A percentile compares a stretch with the other conserved stretches of the same genome.
phyloP scores from a whole-genome alignment of 2,113 vertebrate genomes.

The Emydocephalus ijimae region DNA sequence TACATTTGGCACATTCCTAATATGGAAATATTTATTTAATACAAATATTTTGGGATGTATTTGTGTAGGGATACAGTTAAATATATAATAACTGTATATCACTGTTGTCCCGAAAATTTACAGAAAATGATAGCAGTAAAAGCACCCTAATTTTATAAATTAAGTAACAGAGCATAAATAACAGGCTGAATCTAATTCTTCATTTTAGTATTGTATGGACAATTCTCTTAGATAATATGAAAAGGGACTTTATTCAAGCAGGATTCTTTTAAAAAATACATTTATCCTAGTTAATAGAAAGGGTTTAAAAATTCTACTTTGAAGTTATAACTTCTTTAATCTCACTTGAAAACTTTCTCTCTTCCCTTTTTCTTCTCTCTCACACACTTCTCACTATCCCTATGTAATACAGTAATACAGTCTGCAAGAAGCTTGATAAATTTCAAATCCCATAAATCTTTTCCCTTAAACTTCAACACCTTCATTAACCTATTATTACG shows the following conservation, averaged over 20 bases:
- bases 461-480: neutral
- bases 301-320: neutral
- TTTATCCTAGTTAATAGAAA: neutral
- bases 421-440: neutral
- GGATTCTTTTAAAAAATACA: conserved; percentile 6
- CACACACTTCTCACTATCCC: neutral
- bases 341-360: neutral
- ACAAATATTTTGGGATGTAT: neutral
- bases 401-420: neutral
- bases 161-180: neutral
- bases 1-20: neutral
- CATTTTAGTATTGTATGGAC: neutral
- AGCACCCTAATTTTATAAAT: conserved; percentile 13
- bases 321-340: neutral
- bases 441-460: neutral
- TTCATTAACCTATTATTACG: neutral
- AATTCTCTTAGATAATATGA: conserved; percentile 17
- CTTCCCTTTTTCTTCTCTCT: neutral
- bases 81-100: no score
- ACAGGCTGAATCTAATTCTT: neutral
- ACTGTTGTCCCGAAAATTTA: no score
- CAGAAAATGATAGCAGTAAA: neutral
- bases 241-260: neutral
- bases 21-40: neutral
- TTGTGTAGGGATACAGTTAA: neutral